Base-by-base conservation (phyloP, 2,797 vertebrate species). In the Clamator glandarius region DNA sequence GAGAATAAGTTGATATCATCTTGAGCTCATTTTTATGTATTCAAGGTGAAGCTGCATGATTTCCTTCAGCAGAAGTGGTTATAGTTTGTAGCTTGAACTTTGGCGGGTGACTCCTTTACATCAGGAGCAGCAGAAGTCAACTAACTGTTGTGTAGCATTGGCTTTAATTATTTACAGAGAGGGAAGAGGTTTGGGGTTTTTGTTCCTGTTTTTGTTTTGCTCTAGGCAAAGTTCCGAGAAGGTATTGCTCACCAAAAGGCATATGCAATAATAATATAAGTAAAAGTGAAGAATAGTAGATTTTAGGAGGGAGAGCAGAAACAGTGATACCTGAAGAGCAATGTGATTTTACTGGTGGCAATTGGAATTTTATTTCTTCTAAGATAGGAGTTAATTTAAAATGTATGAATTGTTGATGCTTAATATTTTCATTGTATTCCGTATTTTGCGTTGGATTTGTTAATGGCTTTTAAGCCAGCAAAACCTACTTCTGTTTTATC, bases 81-180 rank as follows among this genome's bases (percentile, higher is more conserved):
- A 13, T 48, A 25, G n/a, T 68, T 42, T 26, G 19, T 31, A 44
- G 39, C 28, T 84, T 75, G 69, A 78, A 36, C 55, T 82, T 75
- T 11, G 25, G 18, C 2, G 1, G 13, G 3, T 87, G 10, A 12
- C 8, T 12, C 2, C 12, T 42, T 29, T 74, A 28, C 0, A 0
- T 23, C 29, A 62, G 39, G 26, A 76, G 21, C 2, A 4, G 46
- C 35, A 59, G 2, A 15, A 5, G 5, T 72, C 23, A 15, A 59
- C 4, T 16, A 52, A 48, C 46, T 69, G 0, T 70, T 70, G 33
- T 23, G 52, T 28, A 81, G 11, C 0, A 2, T 70, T 63, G 29
- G 28, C 36, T 78, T 20, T 44, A 1, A 25, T 87, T 72, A 16
- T 24, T 55, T 39, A 50, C 8, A 44, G 25, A 23, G 28, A 50